Percentiles rank a stretch among this genome's conserved stretches.
Conservation (phyloP, 1,140 invertebrate genomes). For the Harlomillsia oculata region DNA sequence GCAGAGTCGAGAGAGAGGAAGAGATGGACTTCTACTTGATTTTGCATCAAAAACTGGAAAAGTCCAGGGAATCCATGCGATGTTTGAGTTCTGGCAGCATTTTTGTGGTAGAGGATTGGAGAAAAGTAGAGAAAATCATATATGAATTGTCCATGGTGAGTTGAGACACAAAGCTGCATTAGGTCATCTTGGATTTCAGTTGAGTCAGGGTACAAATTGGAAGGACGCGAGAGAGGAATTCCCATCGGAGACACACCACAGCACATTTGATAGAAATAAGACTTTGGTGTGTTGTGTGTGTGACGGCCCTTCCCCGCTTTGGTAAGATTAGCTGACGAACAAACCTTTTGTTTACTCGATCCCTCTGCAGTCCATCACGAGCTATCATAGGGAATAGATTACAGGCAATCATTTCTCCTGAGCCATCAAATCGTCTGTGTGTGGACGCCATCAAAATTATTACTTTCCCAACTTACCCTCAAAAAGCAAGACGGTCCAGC, state of each 20-base stretch:
- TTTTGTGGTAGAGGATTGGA: not conserved
- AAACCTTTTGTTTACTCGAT: conserved; percentile 14
- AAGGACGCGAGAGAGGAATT: conserved; percentile 12
- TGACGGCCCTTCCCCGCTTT: too few relatives aligned
- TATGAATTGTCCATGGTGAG: too few relatives aligned
- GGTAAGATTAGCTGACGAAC: conserved; percentile 1
- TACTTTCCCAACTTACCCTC: conserved; percentile 28
- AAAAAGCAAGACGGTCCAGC: too few relatives aligned
- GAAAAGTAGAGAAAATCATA: too few relatives aligned
- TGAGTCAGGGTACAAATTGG: conserved; percentile 14
- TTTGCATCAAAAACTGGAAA: conserved; percentile 17
- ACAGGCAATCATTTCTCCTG: conserved; percentile 21
- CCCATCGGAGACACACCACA: conserved; percentile 6
- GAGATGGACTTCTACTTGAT: conserved; percentile 21
- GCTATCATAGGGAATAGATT: conserved; percentile 18
- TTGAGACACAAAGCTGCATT: conserved; percentile 15
- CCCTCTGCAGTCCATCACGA: conserved; percentile 8
- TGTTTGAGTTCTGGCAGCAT: too few relatives aligned
- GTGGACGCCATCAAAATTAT: conserved; percentile 30
- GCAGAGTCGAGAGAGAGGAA: not conserved
- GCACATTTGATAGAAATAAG: not conserved
- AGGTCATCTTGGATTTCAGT: conserved; percentile 24
- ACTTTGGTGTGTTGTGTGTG: not conserved
- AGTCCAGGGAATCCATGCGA: too few relatives aligned
- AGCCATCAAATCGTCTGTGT: conserved; percentile 17